A percentile compares a stretch with the other conserved stretches of the same genome.
These are phyloP conservation scores for Himalopsyche kuldschensis DNA, from an alignment of 2,888 invertebrate species.

Conservation along the genomic window DNA sequence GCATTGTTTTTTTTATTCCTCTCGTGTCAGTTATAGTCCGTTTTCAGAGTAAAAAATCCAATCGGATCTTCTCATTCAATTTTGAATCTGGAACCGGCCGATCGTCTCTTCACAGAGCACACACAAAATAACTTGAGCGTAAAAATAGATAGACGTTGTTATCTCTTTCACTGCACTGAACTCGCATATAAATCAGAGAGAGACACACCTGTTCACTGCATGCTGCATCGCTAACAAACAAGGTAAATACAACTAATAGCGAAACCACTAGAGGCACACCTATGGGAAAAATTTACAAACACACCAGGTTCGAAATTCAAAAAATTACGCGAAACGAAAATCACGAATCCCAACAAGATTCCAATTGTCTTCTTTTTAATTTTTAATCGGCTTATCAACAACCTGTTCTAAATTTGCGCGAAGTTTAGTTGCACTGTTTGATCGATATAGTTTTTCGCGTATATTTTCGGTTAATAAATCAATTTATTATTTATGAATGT, in stretches of 20 bases:
- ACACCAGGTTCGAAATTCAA: conserved; percentile 6
- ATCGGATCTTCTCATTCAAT: conserved; percentile 16
- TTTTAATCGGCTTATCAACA: not conserved
- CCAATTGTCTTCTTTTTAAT: not conserved
- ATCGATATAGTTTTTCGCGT: not conserved
- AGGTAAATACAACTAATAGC: not conserved
- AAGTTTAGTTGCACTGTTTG: not conserved
- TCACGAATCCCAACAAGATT: not conserved
- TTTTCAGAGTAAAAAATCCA: conserved; percentile 6
- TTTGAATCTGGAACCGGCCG: conserved; percentile 3
- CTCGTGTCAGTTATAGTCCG: conserved; percentile 7
- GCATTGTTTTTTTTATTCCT: not conserved
- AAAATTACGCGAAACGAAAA: not conserved
- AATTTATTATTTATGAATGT: not conserved
- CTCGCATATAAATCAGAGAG: conserved; percentile 8
- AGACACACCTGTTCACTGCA: conserved; percentile 20
- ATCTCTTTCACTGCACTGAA: conserved; percentile 25
- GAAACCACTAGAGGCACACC: conserved; percentile 17
- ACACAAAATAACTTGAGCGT: conserved; percentile 11
- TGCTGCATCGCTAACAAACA: not conserved
- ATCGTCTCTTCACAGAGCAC: conserved; percentile 12
- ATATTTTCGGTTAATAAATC: not conserved
- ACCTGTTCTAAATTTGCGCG: not conserved
- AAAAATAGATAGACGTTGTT: conserved; percentile 4
- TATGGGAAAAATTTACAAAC: conserved; percentile 12